Evolutionary conservation across 2,888 invertebrate genomes (phyloP).

Genomic region (Lathronympha strigana): DNA sequence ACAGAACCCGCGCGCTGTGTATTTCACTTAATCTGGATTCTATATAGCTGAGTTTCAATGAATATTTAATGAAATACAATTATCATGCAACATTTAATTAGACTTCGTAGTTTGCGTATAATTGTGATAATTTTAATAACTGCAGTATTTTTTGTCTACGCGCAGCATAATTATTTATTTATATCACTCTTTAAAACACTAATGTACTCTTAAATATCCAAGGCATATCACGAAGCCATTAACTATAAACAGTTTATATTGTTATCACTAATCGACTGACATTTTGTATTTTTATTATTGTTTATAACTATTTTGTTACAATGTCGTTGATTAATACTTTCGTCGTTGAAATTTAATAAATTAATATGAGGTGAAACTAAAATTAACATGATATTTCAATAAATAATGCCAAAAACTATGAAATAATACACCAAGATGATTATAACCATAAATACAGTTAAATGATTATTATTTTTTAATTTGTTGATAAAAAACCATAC

Average conservation of each 20-base stretch:
- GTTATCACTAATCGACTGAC: constrained; percentile 18
- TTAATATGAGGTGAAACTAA: background rate
- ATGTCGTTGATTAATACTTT: constrained; percentile 38
- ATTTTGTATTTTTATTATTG: constrained; percentile 20
- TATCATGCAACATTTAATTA: too few relatives aligned
- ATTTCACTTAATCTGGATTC: too few relatives aligned
- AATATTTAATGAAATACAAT: too few relatives aligned
- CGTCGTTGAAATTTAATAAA: too few relatives aligned
- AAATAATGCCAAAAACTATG: background rate
- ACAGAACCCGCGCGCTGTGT: too few relatives aligned
- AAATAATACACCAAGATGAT: background rate
- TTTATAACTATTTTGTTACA: constrained; percentile 25
- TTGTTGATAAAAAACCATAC: constrained; percentile 11
- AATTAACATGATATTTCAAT: constrained; percentile 23
- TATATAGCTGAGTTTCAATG: too few relatives aligned
- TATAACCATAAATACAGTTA: background rate
- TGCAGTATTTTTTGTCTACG: constrained; percentile 23
- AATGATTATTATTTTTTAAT: background rate
- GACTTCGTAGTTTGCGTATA: too few relatives aligned
- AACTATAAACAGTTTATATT: constrained; percentile 27
- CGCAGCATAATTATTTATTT: constrained; percentile 20
- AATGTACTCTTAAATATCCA: constrained; percentile 27
- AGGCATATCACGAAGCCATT: constrained; percentile 37
- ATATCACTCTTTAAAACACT: constrained; percentile 39
- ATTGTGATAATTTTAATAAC: background rate